Evolutionary conservation across 2,888 invertebrate species (phyloP).

Genomic region (Vesta saturnalis): DNA sequence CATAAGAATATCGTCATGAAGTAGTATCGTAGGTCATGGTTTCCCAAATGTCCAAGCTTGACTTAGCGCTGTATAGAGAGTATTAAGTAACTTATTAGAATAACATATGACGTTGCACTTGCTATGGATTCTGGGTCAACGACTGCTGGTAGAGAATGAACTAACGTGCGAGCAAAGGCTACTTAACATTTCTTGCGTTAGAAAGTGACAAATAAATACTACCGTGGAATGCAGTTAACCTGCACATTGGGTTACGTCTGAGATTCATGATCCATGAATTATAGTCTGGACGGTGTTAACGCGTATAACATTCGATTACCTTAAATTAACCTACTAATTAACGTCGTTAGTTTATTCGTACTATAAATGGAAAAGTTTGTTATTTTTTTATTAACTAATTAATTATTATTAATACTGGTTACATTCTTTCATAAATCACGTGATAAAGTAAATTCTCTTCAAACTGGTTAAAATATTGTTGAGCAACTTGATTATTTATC

Average conservation of each 20-base stretch:
- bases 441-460: not conserved
- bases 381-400: not conserved
- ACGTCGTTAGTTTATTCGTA: not conserved
- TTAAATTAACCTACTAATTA: not conserved
- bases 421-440: not conserved
- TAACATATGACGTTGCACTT: slow-evolving; percentile 41
- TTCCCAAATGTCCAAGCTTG: slow-evolving; percentile 31
- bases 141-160: slow-evolving; percentile 28
- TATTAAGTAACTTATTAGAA: slow-evolving; percentile 41
- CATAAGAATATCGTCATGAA: slow-evolving; percentile 35
- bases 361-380: slow-evolving; percentile 1
- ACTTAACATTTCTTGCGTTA: slow-evolving; percentile 34
- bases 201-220: slow-evolving; percentile 41
- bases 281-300: slow-evolving; percentile 39
- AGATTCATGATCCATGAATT: slow-evolving; percentile 41
- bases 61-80: slow-evolving; percentile 38
- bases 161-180: slow-evolving; percentile 31
- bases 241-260: slow-evolving; percentile 43
- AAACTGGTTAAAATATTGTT: slow-evolving; percentile 2
- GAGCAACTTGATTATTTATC: not conserved
- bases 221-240: slow-evolving; percentile 46
- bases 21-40: slow-evolving; percentile 47
- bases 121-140: slow-evolving; percentile 44
- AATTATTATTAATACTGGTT: not conserved
- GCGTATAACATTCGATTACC: slow-evolving; percentile 10